phyloP scores from a whole-genome alignment of 2,113 vertebrate species.

The Kryptolebias marmoratus region DNA sequence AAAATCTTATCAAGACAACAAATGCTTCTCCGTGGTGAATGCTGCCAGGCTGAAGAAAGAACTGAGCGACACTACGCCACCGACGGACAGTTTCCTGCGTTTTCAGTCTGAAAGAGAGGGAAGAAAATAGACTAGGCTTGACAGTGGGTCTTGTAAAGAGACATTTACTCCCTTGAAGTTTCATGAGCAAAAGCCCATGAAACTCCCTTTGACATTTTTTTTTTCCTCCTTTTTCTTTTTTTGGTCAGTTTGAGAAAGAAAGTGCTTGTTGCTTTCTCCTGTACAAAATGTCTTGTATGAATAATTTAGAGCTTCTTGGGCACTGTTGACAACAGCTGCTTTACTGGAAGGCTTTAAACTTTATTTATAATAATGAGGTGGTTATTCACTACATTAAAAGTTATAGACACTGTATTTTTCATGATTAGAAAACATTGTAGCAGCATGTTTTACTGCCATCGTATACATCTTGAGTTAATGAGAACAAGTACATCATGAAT shows the following conservation, averaged over 20 bases:
- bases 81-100: constrained; percentile 17
- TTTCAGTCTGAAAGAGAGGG: constrained; percentile 10
- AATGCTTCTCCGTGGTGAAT: constrained; percentile 6
- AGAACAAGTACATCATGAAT: too few species aligned
- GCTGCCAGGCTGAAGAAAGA: constrained; percentile 10
- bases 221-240: not conserved
- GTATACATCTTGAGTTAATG: too few species aligned
- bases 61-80: constrained; percentile 7
- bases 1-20: not conserved
- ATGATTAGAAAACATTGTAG: too few species aligned
- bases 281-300: constrained; percentile 27
- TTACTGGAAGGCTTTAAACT: constrained; percentile 4
- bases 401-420: too few species aligned
- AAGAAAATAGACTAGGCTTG: constrained; percentile 14
- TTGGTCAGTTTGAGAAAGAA: constrained; percentile 1
- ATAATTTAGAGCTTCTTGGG: constrained; percentile 34
- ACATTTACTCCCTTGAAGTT: constrained; percentile 19
- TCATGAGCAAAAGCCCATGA: not conserved
- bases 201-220: constrained; percentile 1
- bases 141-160: constrained; percentile 17
- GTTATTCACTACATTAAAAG: not conserved
- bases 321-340: not conserved
- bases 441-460: too few species aligned
- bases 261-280: constrained; percentile 1
- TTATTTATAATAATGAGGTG: constrained; percentile 17